Percentiles rank a stretch among this genome's conserved stretches.
Evolutionary conservation across 2,888 invertebrate genomes (phyloP).

Genomic region (Catocala fraxini): DNA sequence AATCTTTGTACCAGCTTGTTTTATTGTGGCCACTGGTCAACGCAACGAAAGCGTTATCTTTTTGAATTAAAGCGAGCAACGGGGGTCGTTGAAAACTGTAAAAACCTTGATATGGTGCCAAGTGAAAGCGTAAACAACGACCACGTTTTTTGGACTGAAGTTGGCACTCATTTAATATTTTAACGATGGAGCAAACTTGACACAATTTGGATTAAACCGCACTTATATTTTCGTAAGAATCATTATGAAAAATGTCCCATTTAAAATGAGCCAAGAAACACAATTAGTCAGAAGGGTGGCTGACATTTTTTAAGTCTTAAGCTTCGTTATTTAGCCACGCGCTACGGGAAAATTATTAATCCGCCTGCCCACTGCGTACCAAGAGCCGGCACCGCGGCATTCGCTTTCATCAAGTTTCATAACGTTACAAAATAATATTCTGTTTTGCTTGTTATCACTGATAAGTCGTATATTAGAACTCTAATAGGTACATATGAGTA

Average conservation of each 20-base stretch:
- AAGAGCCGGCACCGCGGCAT: no score
- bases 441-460: no score
- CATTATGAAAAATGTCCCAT: not conserved
- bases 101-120: conserved; percentile 1
- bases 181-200: conserved; percentile 5
- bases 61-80: not conserved
- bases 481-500: no score
- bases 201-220: not conserved
- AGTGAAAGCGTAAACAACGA: conserved; percentile 4
- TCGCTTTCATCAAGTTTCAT: no score
- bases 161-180: conserved; percentile 8
- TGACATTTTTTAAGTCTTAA: not conserved
- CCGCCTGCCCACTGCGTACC: no score
- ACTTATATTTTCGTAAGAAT: not conserved
- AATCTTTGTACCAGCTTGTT: not conserved
- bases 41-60: not conserved
- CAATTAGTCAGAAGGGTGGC: conserved; percentile 1
- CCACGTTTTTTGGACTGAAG: not conserved
- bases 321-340: not conserved
- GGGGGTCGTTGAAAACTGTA: not conserved
- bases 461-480: no score
- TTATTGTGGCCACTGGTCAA: not conserved
- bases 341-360: no score
- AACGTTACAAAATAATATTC: no score
- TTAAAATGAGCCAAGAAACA: conserved; percentile 1